phyloP scores from a whole-genome alignment of 2,113 vertebrate species.

The Actenoides lindsayi region DNA sequence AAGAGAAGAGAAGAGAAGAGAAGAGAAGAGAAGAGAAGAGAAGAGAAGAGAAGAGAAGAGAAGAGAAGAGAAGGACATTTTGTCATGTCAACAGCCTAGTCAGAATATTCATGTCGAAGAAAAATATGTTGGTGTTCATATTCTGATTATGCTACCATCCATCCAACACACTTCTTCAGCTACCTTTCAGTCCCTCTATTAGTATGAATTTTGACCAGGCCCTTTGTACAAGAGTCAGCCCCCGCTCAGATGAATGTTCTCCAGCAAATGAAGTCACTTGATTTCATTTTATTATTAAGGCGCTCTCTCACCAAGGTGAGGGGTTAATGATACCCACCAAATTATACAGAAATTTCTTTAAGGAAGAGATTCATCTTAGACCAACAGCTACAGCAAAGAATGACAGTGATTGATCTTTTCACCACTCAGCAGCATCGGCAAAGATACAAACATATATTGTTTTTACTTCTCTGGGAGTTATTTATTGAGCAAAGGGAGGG shows the following conservation, averaged over 20 bases:
- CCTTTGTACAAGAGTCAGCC: background rate
- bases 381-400: slow-evolving; percentile 31
- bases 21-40: background rate
- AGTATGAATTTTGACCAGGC: background rate
- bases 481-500: slow-evolving; percentile 76
- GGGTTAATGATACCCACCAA: slow-evolving; percentile 20
- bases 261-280: background rate
- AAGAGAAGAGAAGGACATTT: background rate
- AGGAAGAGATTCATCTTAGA: slow-evolving; percentile 53
- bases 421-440: slow-evolving; percentile 42
- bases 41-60: background rate
- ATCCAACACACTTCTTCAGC: background rate
- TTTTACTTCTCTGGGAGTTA: slow-evolving; percentile 70
- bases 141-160: background rate
- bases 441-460: slow-evolving; percentile 68
- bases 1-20: too few relatives aligned
- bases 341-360: slow-evolving; percentile 32
- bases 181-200: background rate
- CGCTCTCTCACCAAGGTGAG: background rate
- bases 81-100: background rate
- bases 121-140: background rate
- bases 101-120: background rate
- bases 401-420: slow-evolving; percentile 70
- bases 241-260: background rate
- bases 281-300: slow-evolving; percentile 9